phyloP scores from a whole-genome alignment of 2,888 invertebrate genomes.

The Dusona sp. region DNA sequence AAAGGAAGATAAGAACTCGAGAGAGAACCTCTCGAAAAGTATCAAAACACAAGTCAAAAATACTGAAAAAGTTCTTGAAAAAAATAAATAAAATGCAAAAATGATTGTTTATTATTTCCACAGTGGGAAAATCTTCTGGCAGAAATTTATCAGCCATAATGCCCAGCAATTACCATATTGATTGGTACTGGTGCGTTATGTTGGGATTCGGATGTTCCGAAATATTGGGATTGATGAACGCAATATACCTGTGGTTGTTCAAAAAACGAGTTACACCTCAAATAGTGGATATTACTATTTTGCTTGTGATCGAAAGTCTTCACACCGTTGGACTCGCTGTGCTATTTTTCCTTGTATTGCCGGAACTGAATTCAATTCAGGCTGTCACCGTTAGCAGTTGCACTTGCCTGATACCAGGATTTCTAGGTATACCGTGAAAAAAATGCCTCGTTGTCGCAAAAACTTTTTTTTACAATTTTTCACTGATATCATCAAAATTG shows the following conservation, averaged over 20 bases:
- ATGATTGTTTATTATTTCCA: slow-evolving; percentile 49
- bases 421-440: slow-evolving; percentile 87
- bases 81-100: neutral
- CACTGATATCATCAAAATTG: neutral
- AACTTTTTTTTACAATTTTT: neutral
- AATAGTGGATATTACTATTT: slow-evolving; percentile 86
- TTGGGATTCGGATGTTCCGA: slow-evolving; percentile 92
- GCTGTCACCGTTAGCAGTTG: slow-evolving; percentile 94
- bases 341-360: slow-evolving; percentile 91
- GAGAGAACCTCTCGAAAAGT: no score
- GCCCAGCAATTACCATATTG: slow-evolving; percentile 88
- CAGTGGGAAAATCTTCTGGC: slow-evolving; percentile 83
- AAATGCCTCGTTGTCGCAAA: neutral
- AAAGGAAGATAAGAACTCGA: no score
- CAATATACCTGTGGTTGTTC: slow-evolving; percentile 90
- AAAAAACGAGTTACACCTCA: slow-evolving; percentile 88
- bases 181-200: slow-evolving; percentile 93
- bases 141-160: slow-evolving; percentile 88
- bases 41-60: no score
- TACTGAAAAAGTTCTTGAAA: neutral
- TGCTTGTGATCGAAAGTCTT: slow-evolving; percentile 91
- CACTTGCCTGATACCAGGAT: slow-evolving; percentile 92
- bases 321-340: slow-evolving; percentile 92
- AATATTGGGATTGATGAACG: slow-evolving; percentile 89
- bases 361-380: slow-evolving; percentile 92